Base-by-base conservation (phyloP, 2,113 vertebrate genomes). In the Cynoglossus semilaevis region DNA sequence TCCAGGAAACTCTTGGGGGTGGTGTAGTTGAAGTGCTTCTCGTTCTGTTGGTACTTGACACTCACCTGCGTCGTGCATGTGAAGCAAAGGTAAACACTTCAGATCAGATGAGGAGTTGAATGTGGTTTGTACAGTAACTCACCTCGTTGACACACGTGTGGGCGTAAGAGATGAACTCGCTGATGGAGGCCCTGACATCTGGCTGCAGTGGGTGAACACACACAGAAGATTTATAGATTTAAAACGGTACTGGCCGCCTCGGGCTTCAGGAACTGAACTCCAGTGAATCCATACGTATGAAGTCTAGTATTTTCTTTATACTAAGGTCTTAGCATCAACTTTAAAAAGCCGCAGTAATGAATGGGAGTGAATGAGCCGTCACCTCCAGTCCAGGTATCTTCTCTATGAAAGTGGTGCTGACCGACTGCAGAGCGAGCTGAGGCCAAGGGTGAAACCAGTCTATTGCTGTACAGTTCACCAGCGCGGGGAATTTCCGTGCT, bases 1-100 rank as follows among this genome's bases (percentile, higher is more conserved):
- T 92, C 87, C 66, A 91, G 85, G 79, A 94, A 94, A 79, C 90
- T 93, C 84, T 93, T 93, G 2, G 91, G 91, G 0, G 91, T 91
- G 22, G 89, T 92, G 84, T 91, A 92, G 85, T 92, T 92, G 47
- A 88, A 90, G 71, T 84, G 88, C 73, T 89, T 90, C 63, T 89
- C 81, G 58, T 89, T 90, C 65, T 87, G 85, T 63, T 90, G 90
- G 74, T 91, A 93, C 54, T 85, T 91, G 45, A 88, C 71, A 50
- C 87, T 90, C 49, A 89, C 83, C 82, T 91, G 64, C 16, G n/a
- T 1, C 0, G 12, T 46, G n/a, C 1, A 15, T 19, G 14, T 15
- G 11, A 41, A 55, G 9, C 19, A 40, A 8, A 47, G 17, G 15
- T 5, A 0, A 4, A 43, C 34, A n/a, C 37, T 37, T 35, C 3